These are phyloP conservation scores for Plutella xylostella DNA, from an alignment of 2,888 invertebrate species.

Conservation along the genomic window DNA sequence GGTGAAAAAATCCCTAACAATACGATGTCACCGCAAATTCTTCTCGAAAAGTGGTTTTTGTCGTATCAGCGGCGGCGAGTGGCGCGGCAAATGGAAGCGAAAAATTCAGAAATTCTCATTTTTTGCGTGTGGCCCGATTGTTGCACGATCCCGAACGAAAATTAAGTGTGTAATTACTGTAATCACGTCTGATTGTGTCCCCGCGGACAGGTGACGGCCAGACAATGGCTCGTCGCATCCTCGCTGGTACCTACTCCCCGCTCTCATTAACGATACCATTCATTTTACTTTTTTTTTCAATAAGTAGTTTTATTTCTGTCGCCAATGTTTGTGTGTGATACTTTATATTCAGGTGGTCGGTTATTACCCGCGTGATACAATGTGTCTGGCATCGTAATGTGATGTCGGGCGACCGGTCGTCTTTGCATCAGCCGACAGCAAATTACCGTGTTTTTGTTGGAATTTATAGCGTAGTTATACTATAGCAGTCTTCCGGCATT, in stretches of 20 bases:
- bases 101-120: neutral
- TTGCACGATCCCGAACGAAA: slow-evolving; percentile 22
- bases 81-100: neutral
- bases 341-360: no score
- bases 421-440: no score
- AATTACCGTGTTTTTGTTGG: no score
- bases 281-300: neutral
- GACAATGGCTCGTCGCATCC: slow-evolving; percentile 39
- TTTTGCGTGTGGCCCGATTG: slow-evolving; percentile 11
- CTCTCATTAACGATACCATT: neutral
- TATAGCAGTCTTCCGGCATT: no score
- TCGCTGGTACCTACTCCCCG: slow-evolving; percentile 23
- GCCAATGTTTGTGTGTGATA: no score
- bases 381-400: no score
- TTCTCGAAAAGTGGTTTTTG: slow-evolving; percentile 1
- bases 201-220: slow-evolving; percentile 37
- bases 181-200: slow-evolving; percentile 42
- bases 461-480: no score
- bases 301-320: no score
- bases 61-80: neutral
- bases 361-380: no score
- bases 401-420: no score
- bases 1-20: neutral
- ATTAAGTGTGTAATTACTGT: slow-evolving; percentile 36
- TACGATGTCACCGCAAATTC: neutral